phyloP scores from a whole-genome alignment of 64 coral and sea anemone genomes.

The Montipora sp. region DNA sequence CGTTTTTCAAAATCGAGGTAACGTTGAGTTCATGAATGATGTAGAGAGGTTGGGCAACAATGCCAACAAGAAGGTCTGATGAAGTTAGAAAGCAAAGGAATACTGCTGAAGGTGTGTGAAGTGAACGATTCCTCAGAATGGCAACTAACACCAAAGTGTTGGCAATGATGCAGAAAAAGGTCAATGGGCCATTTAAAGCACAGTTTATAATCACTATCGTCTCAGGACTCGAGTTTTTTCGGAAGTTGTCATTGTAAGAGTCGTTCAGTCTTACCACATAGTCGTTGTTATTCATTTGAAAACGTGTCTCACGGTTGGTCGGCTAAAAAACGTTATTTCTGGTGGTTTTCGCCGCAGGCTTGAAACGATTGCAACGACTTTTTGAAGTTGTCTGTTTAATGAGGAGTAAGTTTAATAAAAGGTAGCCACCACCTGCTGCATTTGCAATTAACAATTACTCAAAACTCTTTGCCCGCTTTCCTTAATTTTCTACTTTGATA shows the following conservation, averaged over 20 bases:
- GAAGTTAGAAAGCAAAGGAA: constrained; percentile 13
- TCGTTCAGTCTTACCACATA: neutral
- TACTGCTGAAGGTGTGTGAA: constrained; percentile 3
- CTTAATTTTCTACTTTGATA: too few species aligned
- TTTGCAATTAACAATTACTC: neutral
- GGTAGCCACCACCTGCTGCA: neutral
- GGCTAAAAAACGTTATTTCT: neutral
- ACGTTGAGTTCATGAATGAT: neutral
- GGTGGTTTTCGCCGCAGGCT: neutral
- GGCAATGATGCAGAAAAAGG: neutral
- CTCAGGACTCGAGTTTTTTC: neutral
- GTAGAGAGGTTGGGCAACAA: constrained; percentile 33
- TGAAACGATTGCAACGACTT: neutral
- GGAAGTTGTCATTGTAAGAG: neutral
- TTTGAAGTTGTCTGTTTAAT: neutral
- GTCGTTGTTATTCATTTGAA: neutral
- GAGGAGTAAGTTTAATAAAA: neutral
- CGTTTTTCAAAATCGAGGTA: neutral
- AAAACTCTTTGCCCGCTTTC: neutral
- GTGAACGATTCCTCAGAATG: constrained; percentile 8
- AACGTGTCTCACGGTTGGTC: neutral
- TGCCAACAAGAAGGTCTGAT: constrained; percentile 36
- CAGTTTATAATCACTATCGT: neutral
- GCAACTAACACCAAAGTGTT: constrained; percentile 29
- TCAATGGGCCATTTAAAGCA: constrained; percentile 4